Conservation (phyloP, 2,113 vertebrate genomes). For the Salvelinus sp. region DNA sequence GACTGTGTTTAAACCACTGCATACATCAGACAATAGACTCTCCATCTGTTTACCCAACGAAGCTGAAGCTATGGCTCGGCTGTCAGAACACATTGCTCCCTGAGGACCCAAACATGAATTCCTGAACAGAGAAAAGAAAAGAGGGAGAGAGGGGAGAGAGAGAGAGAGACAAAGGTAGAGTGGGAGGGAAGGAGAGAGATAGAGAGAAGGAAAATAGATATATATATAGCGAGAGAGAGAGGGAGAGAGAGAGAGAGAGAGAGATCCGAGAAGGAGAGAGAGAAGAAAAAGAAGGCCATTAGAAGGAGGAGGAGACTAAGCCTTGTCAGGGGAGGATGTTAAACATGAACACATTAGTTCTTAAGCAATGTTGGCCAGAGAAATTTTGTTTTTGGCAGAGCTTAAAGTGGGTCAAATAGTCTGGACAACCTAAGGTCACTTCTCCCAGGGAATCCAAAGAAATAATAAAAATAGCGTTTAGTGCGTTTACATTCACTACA, state of each 20-base stretch:
- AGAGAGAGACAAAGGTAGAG: no score
- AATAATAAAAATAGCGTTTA: constrained; percentile 24
- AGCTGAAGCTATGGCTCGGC: not conserved
- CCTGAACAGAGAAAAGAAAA: constrained; percentile 41
- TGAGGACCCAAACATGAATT: constrained; percentile 11
- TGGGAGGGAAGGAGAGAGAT: no score
- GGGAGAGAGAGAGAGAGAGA: not conserved
- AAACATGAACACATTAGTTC: constrained; percentile 64
- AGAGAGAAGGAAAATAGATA: constrained; percentile 17
- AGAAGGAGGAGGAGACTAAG: not conserved
- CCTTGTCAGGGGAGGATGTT: constrained; percentile 71
- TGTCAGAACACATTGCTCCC: not conserved
- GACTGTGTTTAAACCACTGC: not conserved
- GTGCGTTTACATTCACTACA: constrained; percentile 39
- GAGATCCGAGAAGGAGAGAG: constrained; percentile 14
- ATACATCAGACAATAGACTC: not conserved
- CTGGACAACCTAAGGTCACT: constrained; percentile 50
- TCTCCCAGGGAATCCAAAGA: constrained; percentile 26
- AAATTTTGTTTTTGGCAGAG: constrained; percentile 50
- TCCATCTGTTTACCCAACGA: not conserved
- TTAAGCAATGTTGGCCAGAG: constrained; percentile 72
- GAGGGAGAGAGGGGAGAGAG: not conserved
- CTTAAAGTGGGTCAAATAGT: constrained; percentile 76
- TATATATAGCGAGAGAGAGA: no score
- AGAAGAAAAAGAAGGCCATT: constrained; percentile 5